Evolutionary conservation across 1,140 invertebrate genomes (phyloP), one percentile per base, ranked within the genome.

Genomic region (Galleria mellonella): DNA sequence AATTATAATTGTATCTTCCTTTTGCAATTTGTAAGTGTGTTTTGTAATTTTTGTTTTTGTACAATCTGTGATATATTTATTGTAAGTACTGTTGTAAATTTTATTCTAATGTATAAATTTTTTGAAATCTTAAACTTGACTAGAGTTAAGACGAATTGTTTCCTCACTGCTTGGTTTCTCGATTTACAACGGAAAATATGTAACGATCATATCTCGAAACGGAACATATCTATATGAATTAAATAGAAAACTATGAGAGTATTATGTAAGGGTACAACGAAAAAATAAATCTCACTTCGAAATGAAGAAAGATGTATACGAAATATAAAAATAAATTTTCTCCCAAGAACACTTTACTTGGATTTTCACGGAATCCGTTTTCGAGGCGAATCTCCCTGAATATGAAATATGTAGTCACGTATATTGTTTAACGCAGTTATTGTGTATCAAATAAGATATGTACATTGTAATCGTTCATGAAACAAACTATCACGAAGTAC

Each of bases 1-100:
- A 27, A 41, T 42, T 50, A 35, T 47, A 27, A 41, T 42, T 50
- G 38, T 27, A 27, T 32, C 32, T 17, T 42, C 10, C 40, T 31
- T 59, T 48, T 40, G 44, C 45, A 45, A 38, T 57, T 43, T 50
- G 55, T n/a, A n/a, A n/a, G n/a, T 70, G 51, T 72, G 51, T 59
- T 23, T 53, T 67, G 58, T 68, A 58, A 48, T 36, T 73, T 72
- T 72, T 51, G 33, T 62, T 72, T 72, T 78, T 82, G 70, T 82
- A 76, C 69, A 82, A 82, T 83, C 82, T 85, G 82, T 85, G 82
- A 85, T 85, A 85, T 83, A 85, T 85, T 85, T 85, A 85, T 78
- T 78, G 70, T 85, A 85, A 85, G 82, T 72, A 72, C 32, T 40
- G 38, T 59, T 71, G 60, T 74, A 72, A 63, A 73, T 72, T 63